Conservation (phyloP, 2,888 invertebrate species). For the Drosophila siamana region DNA sequence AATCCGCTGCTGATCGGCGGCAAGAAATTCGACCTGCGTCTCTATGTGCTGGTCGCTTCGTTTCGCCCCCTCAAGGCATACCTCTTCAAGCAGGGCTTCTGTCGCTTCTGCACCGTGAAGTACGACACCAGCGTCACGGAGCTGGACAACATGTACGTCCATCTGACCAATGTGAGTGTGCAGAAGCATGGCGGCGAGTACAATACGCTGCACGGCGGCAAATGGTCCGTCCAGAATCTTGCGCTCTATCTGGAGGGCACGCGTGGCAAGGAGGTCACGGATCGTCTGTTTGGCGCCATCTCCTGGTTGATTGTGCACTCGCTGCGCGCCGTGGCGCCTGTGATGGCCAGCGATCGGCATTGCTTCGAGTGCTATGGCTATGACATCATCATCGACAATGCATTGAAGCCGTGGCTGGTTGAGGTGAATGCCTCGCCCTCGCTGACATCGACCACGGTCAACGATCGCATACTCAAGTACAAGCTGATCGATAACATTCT, state of each 20-base stretch:
- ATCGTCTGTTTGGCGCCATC: constrained; percentile 95
- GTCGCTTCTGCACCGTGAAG: constrained; percentile 97
- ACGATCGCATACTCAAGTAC: constrained; percentile 96
- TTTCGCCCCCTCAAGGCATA: constrained; percentile 97
- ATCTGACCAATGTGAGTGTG: constrained; percentile 97
- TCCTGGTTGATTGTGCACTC: constrained; percentile 97
- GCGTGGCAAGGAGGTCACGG: constrained; percentile 94
- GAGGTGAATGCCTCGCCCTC: constrained; percentile 97
- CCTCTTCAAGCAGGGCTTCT: constrained; percentile 96
- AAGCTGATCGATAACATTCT: constrained; percentile 96
- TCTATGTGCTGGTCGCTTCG: constrained; percentile 96
- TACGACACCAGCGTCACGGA: constrained; percentile 95
- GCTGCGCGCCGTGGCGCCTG: constrained; percentile 94
- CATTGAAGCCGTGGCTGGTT: constrained; percentile 96
- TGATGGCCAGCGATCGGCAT: constrained; percentile 95
- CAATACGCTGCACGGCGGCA: constrained; percentile 96
- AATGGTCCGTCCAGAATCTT: constrained; percentile 96
- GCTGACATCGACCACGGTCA: constrained; percentile 95
- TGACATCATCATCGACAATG: constrained; percentile 97
- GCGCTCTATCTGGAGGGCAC: constrained; percentile 95
- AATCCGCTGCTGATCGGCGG: constrained; percentile 98
- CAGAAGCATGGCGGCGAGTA: constrained; percentile 98
- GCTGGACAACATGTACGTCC: constrained; percentile 96
- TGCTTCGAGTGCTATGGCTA: constrained; percentile 93
- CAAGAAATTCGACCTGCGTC: constrained; percentile 96